Evolutionary conservation across 1,140 invertebrate genomes (phyloP), one percentile per base, ranked within the genome.

Genomic region (Pseudoatta argentina): DNA sequence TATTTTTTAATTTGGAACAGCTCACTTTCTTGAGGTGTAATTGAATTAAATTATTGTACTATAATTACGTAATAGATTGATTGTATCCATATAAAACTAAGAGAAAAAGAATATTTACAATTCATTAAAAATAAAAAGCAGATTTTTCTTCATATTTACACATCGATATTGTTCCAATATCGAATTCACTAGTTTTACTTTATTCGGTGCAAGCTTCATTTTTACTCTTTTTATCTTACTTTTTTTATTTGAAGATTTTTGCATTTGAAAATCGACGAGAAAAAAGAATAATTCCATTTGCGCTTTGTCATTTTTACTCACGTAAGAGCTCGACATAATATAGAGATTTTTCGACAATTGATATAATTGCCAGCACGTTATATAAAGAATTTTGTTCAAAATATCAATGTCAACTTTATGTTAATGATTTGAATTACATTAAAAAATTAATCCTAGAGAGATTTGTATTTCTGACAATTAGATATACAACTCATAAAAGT

Each of bases 121-220:
- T 61, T 63, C 21, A 34, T 61, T 61, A 34, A 71, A 48, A 34
- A 16, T 44, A 7, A 21, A 61, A 61, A 24, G 30, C 14, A 34
- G 16, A 53, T 27, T 14, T 8, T 48, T 75, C 24, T 34, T 27
- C 0, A 71, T 66, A 44, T 44, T 30, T 30, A 39, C 53, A 18
- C 55, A 51, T 59, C 30, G 75, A 39, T 79, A 79, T 82, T 73
- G 51, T 59, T 27, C 39, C 69, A 51, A 51, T 83, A 83, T 79
- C 48, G 63, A 73, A 51, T 83, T 44, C 78, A 27, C 12, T 53
- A 71, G 34, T 27, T 55, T 67, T 39, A 59, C 14, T 82, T 73
- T 82, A 59, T 82, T 51, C 30, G 39, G 2, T 18, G 39, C 27
- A 59, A 48, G n/a, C 39, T 24, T 7, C 53, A 21, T 16, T 72